Conservation (phyloP, 2,888 invertebrate species). For the Stegana nigrithorax region DNA sequence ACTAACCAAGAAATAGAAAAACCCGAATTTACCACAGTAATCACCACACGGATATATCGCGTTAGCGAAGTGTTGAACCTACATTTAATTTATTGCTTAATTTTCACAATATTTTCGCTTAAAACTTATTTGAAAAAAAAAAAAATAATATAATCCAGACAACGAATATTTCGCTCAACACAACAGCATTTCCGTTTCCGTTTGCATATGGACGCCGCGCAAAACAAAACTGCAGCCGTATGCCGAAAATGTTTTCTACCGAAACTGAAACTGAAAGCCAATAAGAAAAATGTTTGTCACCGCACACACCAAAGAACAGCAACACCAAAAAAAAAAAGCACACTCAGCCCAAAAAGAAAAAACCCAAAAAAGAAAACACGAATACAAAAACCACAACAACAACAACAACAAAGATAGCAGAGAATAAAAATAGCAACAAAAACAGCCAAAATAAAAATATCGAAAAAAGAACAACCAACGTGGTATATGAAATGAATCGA, state of each 20-base stretch:
- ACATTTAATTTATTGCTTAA: no score
- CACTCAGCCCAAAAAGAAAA: background rate
- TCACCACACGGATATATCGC: no score
- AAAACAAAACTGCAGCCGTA: slow-evolving; percentile 48
- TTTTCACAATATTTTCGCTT: no score
- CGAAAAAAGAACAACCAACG: background rate
- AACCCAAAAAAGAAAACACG: background rate
- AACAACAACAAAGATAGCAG: background rate
- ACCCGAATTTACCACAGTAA: no score
- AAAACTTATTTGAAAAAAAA: no score
- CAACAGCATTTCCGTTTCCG: slow-evolving; percentile 47
- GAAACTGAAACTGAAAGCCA: slow-evolving; percentile 32
- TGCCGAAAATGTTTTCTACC: slow-evolving; percentile 50
- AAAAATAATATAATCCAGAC: background rate
- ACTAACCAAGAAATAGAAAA: no score
- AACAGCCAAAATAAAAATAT: background rate
- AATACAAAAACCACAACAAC: background rate
- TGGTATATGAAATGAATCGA: no score
- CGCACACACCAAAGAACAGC: slow-evolving; percentile 4
- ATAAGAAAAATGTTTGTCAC: slow-evolving; percentile 27
- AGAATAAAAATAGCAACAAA: slow-evolving; percentile 1
- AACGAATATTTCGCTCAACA: slow-evolving; percentile 1
- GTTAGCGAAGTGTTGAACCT: no score
- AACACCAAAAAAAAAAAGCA: background rate
- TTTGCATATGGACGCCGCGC: slow-evolving; percentile 48